These are phyloP conservation scores for Onychostruthus taczanowskii DNA, from an alignment of 2,113 vertebrate species.

Conservation along the genomic window DNA sequence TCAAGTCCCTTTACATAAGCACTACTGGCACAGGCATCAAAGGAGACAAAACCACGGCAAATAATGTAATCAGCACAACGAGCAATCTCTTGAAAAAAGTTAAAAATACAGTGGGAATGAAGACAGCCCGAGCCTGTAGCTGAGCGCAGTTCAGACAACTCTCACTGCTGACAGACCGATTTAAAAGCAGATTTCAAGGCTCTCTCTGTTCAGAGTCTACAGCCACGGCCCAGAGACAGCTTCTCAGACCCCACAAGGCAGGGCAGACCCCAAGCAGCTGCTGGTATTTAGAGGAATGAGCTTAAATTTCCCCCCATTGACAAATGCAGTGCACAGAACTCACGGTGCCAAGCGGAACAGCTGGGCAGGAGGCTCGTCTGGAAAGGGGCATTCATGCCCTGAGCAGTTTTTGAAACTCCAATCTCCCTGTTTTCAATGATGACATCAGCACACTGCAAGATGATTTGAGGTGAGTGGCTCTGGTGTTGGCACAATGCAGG, in stretches of 20 bases:
- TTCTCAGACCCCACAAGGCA: not conserved
- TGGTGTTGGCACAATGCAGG: fast-evolving
- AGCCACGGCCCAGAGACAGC: not conserved
- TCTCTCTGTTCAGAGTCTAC: not conserved
- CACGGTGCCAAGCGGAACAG: fast-evolving
- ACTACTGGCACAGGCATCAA: slow-evolving; percentile 43
- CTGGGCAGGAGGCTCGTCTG: not conserved
- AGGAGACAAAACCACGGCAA: slow-evolving; percentile 24
- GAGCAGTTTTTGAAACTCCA: not conserved
- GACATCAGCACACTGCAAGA: not conserved
- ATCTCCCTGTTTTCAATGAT: not conserved
- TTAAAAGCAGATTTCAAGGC: not conserved
- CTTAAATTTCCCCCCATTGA: not conserved
- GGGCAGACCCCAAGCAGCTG: not conserved
- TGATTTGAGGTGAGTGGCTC: not conserved
- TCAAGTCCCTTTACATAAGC: slow-evolving; percentile 40
- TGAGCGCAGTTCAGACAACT: fast-evolving
- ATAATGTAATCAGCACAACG: slow-evolving; percentile 49
- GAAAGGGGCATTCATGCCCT: not conserved
- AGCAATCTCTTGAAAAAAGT: slow-evolving; percentile 29
- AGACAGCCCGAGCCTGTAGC: not conserved
- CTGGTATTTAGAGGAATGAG: slow-evolving; percentile 12
- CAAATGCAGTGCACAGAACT: not conserved
- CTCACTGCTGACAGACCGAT: not conserved
- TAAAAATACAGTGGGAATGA: not conserved